Conservation (phyloP, 2,797 vertebrate species). For the Bovichtus variegatus region DNA sequence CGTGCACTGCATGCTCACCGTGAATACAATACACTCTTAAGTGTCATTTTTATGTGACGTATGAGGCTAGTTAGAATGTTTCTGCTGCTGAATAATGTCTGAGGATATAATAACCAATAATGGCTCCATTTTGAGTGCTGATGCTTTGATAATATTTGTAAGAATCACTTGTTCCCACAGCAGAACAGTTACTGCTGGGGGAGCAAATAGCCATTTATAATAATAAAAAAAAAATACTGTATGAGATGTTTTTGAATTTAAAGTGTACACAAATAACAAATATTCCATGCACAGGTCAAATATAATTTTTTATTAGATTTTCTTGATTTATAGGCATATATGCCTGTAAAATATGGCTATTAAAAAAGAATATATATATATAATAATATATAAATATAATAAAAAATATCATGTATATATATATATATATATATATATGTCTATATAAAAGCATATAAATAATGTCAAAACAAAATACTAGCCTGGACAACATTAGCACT, state of each 20-base stretch:
- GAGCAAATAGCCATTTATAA: not conserved
- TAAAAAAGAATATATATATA: too few species aligned
- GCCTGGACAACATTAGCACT: not conserved
- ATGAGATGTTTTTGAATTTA: not conserved
- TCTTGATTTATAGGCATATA: not conserved
- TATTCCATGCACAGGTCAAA: not conserved
- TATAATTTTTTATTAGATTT: not conserved
- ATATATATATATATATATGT: too few species aligned
- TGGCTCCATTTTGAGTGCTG: conserved; percentile 13
- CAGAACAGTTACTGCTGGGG: not conserved
- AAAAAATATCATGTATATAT: too few species aligned
- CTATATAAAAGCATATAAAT: too few species aligned
- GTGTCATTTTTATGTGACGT: conserved; percentile 23
- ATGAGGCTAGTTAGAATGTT: conserved; percentile 12
- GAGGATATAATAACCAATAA: conserved; percentile 25
- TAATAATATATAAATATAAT: too few species aligned
- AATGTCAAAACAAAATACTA: not conserved
- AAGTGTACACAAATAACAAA: not conserved
- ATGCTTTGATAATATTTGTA: conserved; percentile 13
- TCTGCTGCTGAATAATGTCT: conserved; percentile 23
- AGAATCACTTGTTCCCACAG: conserved; percentile 5
- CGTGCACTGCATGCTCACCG: conserved; percentile 12
- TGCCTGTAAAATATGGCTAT: too few species aligned
- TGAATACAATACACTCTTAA: conserved; percentile 25
- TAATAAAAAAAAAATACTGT: not conserved